phyloP scores from a whole-genome alignment of 2,113 vertebrate species.

The Prochilodus magdalenae region DNA sequence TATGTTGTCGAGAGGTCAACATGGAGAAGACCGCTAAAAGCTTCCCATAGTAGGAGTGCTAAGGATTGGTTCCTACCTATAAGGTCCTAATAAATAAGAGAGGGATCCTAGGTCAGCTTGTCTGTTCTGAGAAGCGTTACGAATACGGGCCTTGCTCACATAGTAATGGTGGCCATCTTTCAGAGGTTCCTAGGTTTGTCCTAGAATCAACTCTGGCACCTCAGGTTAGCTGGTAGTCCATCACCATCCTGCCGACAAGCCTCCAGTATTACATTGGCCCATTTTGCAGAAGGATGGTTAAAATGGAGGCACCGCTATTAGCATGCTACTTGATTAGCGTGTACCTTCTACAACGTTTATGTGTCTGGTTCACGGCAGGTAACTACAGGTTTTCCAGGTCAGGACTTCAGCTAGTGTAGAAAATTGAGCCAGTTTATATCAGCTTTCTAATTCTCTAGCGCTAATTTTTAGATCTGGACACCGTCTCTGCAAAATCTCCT shows the following conservation, averaged over 20 bases:
- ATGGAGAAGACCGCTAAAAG: not conserved
- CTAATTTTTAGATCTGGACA: not conserved
- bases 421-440: too few relatives aligned
- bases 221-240: not conserved
- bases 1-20: not conserved
- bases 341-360: not conserved
- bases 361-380: too few relatives aligned
- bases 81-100: too few relatives aligned
- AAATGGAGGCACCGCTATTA: not conserved
- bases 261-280: slow-evolving; percentile 1
- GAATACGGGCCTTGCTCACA: not conserved
- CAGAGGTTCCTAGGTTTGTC: not conserved
- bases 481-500: slow-evolving; percentile 4
- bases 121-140: too few relatives aligned
- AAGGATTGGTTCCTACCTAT: too few relatives aligned
- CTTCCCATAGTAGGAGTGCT: too few relatives aligned
- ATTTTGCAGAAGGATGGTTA: not conserved
- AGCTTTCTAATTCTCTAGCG: not conserved
- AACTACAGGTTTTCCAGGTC: not conserved
- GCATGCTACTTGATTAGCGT: not conserved
- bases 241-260: not conserved
- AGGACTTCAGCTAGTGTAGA: not conserved
- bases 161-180: not conserved
- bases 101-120: too few relatives aligned
- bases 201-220: not conserved